phyloP scores from a whole-genome alignment of 2,888 invertebrate genomes.

The Standfussiana lucernea region DNA sequence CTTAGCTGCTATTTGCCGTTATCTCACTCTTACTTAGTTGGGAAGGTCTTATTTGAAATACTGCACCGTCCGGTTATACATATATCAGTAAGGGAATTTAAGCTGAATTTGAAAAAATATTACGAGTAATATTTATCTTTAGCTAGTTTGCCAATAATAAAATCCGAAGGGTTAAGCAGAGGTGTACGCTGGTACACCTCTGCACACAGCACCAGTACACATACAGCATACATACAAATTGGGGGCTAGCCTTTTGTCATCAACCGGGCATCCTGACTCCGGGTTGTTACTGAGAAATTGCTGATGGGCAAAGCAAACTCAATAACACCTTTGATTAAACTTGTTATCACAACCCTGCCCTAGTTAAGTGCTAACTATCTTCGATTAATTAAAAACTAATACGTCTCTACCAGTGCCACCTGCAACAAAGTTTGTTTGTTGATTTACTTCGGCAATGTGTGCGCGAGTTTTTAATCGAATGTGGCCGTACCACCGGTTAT shows the following conservation, averaged over 20 bases:
- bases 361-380: slow-evolving; percentile 9
- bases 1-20: slow-evolving; percentile 19
- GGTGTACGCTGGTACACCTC: too few relatives aligned
- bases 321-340: neutral
- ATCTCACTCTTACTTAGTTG: slow-evolving; percentile 27
- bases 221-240: too few relatives aligned
- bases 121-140: neutral
- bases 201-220: neutral
- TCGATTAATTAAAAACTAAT: slow-evolving; percentile 26
- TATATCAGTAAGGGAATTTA: neutral
- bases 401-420: slow-evolving; percentile 4
- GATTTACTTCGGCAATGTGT: slow-evolving; percentile 43
- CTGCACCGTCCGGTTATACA: neutral
- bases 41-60: slow-evolving; percentile 25
- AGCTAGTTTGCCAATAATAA: neutral
- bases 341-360: neutral
- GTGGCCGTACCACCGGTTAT: slow-evolving; percentile 57
- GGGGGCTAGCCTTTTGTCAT: neutral
- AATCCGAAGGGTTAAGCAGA: neutral
- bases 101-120: neutral
- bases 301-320: neutral
- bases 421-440: slow-evolving; percentile 35
- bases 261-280: neutral
- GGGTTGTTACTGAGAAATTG: neutral
- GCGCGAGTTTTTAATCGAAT: slow-evolving; percentile 68